Evolutionary conservation across 2,888 invertebrate genomes (phyloP).

Genomic region (Acanthoscelides obtectus): DNA sequence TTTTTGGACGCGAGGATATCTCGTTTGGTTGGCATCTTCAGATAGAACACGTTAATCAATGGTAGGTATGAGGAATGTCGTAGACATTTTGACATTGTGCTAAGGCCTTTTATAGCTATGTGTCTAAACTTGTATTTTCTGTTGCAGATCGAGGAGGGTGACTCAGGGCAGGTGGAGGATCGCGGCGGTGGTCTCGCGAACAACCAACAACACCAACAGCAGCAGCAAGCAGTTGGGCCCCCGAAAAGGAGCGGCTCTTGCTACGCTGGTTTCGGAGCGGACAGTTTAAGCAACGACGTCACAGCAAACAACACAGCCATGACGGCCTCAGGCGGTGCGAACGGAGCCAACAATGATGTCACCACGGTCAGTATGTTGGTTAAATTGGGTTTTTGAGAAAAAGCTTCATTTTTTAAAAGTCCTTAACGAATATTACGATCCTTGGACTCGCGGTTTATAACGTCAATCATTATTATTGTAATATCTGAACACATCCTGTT

Average conservation of each 20-base stretch:
- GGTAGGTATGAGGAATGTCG: too few relatives aligned
- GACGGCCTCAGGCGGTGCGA: slow-evolving; percentile 4
- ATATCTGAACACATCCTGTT: too few relatives aligned
- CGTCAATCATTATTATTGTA: too few relatives aligned
- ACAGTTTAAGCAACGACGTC: not conserved
- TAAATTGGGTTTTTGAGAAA: too few relatives aligned
- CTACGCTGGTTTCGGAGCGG: not conserved
- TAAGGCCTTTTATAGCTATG: too few relatives aligned
- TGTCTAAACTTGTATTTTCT: not conserved
- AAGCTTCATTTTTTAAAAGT: too few relatives aligned
- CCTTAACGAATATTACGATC: too few relatives aligned
- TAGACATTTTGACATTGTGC: too few relatives aligned
- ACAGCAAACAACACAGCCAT: not conserved
- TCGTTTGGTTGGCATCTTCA: too few relatives aligned
- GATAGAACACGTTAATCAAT: too few relatives aligned
- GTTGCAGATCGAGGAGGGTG: slow-evolving; percentile 54
- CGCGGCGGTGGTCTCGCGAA: slow-evolving; percentile 39
- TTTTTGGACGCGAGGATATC: too few relatives aligned
- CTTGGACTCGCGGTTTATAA: too few relatives aligned
- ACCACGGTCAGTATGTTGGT: not conserved
- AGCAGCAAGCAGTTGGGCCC: slow-evolving; percentile 28
- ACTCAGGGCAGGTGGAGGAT: slow-evolving; percentile 47
- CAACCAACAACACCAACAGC: slow-evolving; percentile 12
- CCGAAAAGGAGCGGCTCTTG: not conserved
- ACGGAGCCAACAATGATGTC: slow-evolving; percentile 46